Evolutionary conservation across 2,113 vertebrate genomes (phyloP).

Genomic region (Brachypodius melanocephalos): DNA sequence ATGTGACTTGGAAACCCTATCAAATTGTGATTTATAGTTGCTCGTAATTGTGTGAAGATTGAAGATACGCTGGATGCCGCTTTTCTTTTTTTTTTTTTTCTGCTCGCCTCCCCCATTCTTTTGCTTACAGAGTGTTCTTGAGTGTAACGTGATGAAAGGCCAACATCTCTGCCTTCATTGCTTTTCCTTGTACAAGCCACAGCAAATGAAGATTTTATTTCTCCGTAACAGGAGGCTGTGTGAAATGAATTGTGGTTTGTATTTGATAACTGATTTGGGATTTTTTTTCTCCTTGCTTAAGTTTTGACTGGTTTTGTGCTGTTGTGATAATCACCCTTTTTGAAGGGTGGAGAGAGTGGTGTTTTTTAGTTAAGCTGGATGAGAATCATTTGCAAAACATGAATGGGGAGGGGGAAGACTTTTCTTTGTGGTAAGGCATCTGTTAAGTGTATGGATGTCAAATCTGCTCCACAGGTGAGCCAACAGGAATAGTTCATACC

Average conservation of each 20-base stretch:
- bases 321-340: neutral
- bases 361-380: neutral
- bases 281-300: neutral
- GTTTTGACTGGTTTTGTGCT: neutral
- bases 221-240: neutral
- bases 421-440: neutral
- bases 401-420: neutral
- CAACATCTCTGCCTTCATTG: neutral
- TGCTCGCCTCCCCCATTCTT: neutral
- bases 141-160: neutral
- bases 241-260: neutral
- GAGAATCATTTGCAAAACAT: neutral
- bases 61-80: constrained; percentile 19
- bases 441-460: neutral
- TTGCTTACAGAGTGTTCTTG: neutral
- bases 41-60: constrained; percentile 42
- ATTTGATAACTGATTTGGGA: neutral
- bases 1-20: constrained; percentile 69
- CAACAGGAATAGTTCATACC: neutral
- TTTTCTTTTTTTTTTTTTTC: neutral
- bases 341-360: neutral
- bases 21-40: constrained; percentile 46
- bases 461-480: neutral
- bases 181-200: neutral
- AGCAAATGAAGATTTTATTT: constrained; percentile 7